These are phyloP conservation scores for Ichneumon xanthorius DNA, from an alignment of 2,888 invertebrate genomes.

Conservation along the genomic window DNA sequence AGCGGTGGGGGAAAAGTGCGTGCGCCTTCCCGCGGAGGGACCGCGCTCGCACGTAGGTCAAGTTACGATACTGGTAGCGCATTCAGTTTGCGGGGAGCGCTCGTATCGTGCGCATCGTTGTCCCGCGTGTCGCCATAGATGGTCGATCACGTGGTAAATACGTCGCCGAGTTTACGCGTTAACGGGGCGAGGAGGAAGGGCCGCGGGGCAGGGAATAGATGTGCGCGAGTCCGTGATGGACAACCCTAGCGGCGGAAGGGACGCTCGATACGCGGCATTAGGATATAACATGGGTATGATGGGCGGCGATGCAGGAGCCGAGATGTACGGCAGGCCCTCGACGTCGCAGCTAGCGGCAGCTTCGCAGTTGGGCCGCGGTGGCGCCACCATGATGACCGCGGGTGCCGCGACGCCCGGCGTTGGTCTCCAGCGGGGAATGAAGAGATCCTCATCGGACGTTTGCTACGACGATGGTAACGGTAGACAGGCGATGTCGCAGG, in stretches of 20 bases:
- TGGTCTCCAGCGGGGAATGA: slow-evolving; percentile 87
- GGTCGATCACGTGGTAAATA: slow-evolving; percentile 81
- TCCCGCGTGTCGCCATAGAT: slow-evolving; percentile 77
- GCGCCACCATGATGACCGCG: slow-evolving; percentile 84
- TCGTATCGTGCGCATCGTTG: slow-evolving; percentile 79
- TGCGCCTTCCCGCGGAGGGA: slow-evolving; percentile 75
- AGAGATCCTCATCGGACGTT: slow-evolving; percentile 89
- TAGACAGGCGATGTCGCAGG: slow-evolving; percentile 78
- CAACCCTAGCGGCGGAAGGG: slow-evolving; percentile 94
- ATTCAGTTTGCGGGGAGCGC: slow-evolving; percentile 82
- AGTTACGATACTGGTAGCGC: slow-evolving; percentile 83
- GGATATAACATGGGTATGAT: slow-evolving; percentile 94
- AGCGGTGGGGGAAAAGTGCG: slow-evolving; percentile 76
- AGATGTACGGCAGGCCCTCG: slow-evolving; percentile 89
- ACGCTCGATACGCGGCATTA: slow-evolving; percentile 93
- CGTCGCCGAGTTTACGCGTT: slow-evolving; percentile 85
- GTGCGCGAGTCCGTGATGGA: slow-evolving; percentile 88
- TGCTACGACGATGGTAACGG: slow-evolving; percentile 91
- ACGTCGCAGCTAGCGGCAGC: slow-evolving; percentile 80
- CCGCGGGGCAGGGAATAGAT: slow-evolving; percentile 78
- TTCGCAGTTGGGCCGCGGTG: slow-evolving; percentile 82
- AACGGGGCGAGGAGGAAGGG: slow-evolving; percentile 84
- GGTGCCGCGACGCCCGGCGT: slow-evolving; percentile 83
- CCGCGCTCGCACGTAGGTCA: slow-evolving; percentile 84
- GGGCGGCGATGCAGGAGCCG: slow-evolving; percentile 91